These are phyloP conservation scores for Brenthis ino DNA, from an alignment of 2,888 invertebrate genomes.

Conservation along the genomic window DNA sequence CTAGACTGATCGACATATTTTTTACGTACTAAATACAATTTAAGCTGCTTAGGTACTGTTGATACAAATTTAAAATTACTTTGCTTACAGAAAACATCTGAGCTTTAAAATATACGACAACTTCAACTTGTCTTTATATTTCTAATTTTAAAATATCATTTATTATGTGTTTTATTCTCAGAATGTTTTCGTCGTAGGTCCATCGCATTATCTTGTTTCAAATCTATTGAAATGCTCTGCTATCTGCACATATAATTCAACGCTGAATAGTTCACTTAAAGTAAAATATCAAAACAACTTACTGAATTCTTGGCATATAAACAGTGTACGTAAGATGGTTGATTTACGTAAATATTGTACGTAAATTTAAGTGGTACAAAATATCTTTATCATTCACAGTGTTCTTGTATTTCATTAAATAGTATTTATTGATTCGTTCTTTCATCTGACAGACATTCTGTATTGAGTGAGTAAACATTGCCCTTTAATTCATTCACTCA, in stretches of 20 bases:
- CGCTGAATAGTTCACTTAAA: conserved; percentile 12
- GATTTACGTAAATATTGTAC: conserved; percentile 28
- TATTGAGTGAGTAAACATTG: no score
- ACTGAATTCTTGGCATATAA: conserved; percentile 36
- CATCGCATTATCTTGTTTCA: neutral
- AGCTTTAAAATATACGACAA: no score
- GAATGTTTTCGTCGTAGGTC: neutral
- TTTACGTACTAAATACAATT: no score
- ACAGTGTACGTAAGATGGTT: conserved; percentile 26
- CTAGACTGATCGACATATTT: no score
- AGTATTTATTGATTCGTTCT: neutral
- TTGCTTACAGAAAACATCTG: no score
- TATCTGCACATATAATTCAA: conserved; percentile 12
- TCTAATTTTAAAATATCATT: no score
- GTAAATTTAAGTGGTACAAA: conserved; percentile 24
- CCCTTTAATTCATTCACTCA: no score
- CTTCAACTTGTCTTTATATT: no score
- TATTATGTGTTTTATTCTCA: neutral
- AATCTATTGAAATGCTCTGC: neutral
- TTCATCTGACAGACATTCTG: no score
- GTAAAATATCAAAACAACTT: conserved; percentile 25
- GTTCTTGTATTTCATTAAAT: conserved; percentile 22
- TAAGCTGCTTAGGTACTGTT: no score
- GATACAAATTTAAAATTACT: no score
- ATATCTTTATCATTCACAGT: conserved; percentile 27